Evolutionary conservation across 2,888 invertebrate genomes (phyloP), one percentile per base, ranked within the genome.

Genomic region (Yponomeuta cagnagella): DNA sequence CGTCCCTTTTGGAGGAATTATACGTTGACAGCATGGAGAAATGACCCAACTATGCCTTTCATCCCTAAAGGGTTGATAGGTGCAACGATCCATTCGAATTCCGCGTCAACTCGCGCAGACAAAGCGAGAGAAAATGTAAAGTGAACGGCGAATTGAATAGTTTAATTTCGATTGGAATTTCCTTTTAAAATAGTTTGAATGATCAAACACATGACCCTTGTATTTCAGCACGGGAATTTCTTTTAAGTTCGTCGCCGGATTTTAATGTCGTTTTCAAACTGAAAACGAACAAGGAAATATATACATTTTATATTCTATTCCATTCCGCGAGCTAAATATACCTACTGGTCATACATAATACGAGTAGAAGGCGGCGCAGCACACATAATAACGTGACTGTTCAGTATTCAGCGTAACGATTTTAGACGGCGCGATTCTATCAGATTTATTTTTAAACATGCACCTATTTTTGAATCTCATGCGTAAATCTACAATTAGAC

Each of bases 131-230:
- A 58, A 58, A 58, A 58, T 58, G 52, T 58, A 58, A 58, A 58
- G 52, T 58, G 52, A 15, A 58, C 15, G 15, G 15, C 52, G 52
- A 58, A 15, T 58, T 12, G 52, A 58, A 58, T 58, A 58, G 52
- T 58, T 58, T 15, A 58, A 58, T 58, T 58, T 58, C 52, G 15
- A 58, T 58, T 5, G 52, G 52, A 58, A 58, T 58, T 58, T 58
- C 52, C 52, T 58, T 58, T 58, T 58, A 58, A 58, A 58, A 58
- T 58, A 58, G 52, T 58, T 58, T 58, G 52, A 58, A 58, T 58
- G 52, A 58, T 58, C 52, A 58, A 58, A 58, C 52, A 58, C 52
- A 52, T 52, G 52, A 52, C 52, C 52, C 5, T 58, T 15, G 52
- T 2, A 58, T 58, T 58, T 58, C 15, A 58, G 52, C 52, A 12